Base-by-base conservation (phyloP, 2,113 vertebrate genomes). In the Cercocebus atys region DNA sequence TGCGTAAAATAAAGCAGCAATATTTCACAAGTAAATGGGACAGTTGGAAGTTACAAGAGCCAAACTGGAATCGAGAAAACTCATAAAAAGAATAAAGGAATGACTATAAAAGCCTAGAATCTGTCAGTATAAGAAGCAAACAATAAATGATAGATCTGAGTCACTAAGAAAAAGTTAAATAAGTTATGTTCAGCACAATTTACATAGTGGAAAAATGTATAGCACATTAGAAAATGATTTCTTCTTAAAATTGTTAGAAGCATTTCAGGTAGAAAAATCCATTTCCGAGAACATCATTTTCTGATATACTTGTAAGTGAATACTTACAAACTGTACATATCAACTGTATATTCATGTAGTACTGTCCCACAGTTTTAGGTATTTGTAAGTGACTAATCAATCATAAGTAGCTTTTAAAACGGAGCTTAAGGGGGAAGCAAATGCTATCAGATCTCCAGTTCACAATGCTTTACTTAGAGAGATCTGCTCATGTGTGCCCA, bases 401-500 rank as follows among this genome's bases (percentile, higher is more conserved):
- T 76, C 89, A 45, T 1, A 30, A 47, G 61, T 22, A 35, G 30
- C 72, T 89, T 64, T 72, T 30, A 43, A n/a, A 68, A 81, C 13
- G 35, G 30, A 80, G 57, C 45, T 59, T 2, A 30, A 52, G 72
- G 61, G 38, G 45, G 73, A 68, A 50, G 76, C 1, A 0, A 2
- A 16, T 0, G 2, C 8, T 30, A n/a, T 23, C 8, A 20, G 80
- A 25, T 35, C 43, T 52, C 72, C 59, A 35, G 12, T 17, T n/a
- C 35, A 38, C 9, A 11, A 45, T 8, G 25, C 61, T 80, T 27
- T 50, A 30, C 38, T 61, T 55, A 50, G 57, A 76, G 40, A 43
- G 50, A 83, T 78, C 93, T 38, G 90, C 83, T 87, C 80, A 59
- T 5, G 43, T 57, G n/a, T 90, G 95, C 83, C 94, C 47, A 20